Conservation (phyloP, 2,113 vertebrate species). For the Symphodus melops region DNA sequence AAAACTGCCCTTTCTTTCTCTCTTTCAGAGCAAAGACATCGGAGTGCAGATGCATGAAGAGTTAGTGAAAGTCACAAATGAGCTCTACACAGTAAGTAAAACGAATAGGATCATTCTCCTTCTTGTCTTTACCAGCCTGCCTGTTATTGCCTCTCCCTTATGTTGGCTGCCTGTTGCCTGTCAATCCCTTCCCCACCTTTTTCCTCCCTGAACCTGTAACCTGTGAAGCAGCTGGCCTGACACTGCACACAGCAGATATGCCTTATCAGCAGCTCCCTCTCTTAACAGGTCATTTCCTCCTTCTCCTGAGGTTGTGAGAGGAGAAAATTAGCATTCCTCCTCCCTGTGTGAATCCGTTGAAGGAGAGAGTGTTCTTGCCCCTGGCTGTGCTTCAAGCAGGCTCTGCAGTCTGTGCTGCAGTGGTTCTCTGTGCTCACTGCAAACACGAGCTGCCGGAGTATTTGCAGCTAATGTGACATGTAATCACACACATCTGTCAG, state of each 20-base stretch:
- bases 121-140: not conserved
- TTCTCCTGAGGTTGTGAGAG: slow-evolving; percentile 54
- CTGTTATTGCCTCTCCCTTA: slow-evolving; percentile 2
- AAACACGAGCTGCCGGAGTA: slow-evolving; percentile 35
- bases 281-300: slow-evolving; percentile 51
- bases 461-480: slow-evolving; percentile 13
- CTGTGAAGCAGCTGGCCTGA: slow-evolving; percentile 58
- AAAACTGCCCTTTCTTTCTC: slow-evolving; percentile 3
- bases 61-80: slow-evolving; percentile 94
- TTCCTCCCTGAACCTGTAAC: slow-evolving; percentile 36
- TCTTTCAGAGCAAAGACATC: slow-evolving; percentile 95
- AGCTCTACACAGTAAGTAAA: slow-evolving; percentile 95
- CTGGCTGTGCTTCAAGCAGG: slow-evolving; percentile 45
- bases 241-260: slow-evolving; percentile 54
- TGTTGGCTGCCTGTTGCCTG: not conserved
- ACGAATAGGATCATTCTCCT: not conserved
- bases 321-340: slow-evolving; percentile 61
- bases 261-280: slow-evolving; percentile 65
- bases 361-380: slow-evolving; percentile 53
- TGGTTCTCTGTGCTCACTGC: slow-evolving; percentile 34
- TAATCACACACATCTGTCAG: slow-evolving; percentile 14
- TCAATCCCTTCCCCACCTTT: slow-evolving; percentile 6
- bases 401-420: slow-evolving; percentile 60
- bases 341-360: slow-evolving; percentile 45
- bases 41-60: slow-evolving; percentile 97